Evolutionary conservation across 2,888 invertebrate species (phyloP), one percentile per base, ranked within the genome.

Genomic region (Pachliopta kotzebuea): DNA sequence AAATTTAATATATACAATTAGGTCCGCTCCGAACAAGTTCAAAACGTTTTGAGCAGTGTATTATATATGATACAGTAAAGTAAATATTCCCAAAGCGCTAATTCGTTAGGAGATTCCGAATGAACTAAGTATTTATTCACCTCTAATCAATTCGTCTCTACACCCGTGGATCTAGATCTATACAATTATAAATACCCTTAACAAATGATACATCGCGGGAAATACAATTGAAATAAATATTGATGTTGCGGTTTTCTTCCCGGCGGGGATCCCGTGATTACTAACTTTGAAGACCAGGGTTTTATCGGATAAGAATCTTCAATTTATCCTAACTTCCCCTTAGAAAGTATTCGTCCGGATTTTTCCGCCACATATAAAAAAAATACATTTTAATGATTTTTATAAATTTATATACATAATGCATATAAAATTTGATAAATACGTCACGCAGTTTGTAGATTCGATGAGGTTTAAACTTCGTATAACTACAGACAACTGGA

Each of bases 1-100:
- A 65, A 50, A 49, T 56, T 56, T 26, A 61, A 18, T 79, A 80
- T 81, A 71, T 81, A 84, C 80, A 80, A 69, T 76, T 74, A 78
- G 76, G 76, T 77, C 76, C 74, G 75, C 74, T 78, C 72, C 68
- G 68, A 74, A 69, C 71, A 72, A 73, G 61, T 66, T 71, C 69
- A 74, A 76, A 73, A 72, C 70, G 72, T 67, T 67, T 80, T 79
- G 78, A 79, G 80, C 79, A 74, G 74, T 73, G 37, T 37, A 11
- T 37, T 66, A 66, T 65, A 62, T 64, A 67, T 68, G 45, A 66
- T 69, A 67, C 66, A 67, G 61, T 67, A 67, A 61, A 62, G 45
- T 56, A 58, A 64, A 66, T n/a, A 23, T 58, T 58, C 57, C 67
- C 60, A 67, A 64, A 61, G 50, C 63, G 54, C 69, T 67, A 69